A percentile compares a stretch with the other conserved stretches of the same genome.
phyloP scores from a whole-genome alignment of 2,113 vertebrate species.

The Chaenocephalus aceratus region DNA sequence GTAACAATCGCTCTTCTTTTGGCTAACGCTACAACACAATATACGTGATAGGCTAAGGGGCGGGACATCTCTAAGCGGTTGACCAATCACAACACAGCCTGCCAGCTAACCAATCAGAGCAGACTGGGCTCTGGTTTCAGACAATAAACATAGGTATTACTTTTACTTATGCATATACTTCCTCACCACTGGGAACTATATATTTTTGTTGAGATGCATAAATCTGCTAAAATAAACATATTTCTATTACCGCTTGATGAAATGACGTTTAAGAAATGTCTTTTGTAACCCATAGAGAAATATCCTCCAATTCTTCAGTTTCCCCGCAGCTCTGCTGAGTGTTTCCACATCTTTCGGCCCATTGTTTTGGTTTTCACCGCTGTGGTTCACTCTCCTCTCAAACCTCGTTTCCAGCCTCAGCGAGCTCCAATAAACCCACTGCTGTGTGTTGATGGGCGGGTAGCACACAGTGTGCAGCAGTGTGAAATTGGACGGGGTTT shows the following conservation, averaged over 20 bases:
- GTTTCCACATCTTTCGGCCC: conserved; percentile 1
- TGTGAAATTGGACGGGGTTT: conserved; percentile 67
- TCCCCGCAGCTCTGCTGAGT: not conserved
- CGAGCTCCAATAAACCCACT: conserved; percentile 21
- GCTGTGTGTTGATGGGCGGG: conserved; percentile 30
- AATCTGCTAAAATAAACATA: not conserved
- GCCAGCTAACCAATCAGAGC: too few species aligned
- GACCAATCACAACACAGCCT: too few species aligned
- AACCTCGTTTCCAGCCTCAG: conserved; percentile 46
- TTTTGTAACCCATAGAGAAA: not conserved
- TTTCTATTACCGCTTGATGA: not conserved
- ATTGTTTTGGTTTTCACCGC: conserved; percentile 16
- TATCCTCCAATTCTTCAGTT: too few species aligned
- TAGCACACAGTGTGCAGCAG: conserved; percentile 40
- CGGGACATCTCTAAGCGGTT: too few species aligned
- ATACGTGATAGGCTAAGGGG: too few species aligned
- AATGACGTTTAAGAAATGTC: not conserved
- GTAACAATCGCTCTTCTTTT: too few species aligned
- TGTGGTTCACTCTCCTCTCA: conserved; percentile 29
- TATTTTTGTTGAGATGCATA: not conserved
- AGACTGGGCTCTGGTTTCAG: too few species aligned
- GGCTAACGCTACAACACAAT: too few species aligned
- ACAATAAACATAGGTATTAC: not conserved
- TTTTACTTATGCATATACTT: not conserved
- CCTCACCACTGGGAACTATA: not conserved